These are phyloP conservation scores for Plagiodera versicolora DNA, from an alignment of 2,888 invertebrate genomes.

Conservation along the genomic window DNA sequence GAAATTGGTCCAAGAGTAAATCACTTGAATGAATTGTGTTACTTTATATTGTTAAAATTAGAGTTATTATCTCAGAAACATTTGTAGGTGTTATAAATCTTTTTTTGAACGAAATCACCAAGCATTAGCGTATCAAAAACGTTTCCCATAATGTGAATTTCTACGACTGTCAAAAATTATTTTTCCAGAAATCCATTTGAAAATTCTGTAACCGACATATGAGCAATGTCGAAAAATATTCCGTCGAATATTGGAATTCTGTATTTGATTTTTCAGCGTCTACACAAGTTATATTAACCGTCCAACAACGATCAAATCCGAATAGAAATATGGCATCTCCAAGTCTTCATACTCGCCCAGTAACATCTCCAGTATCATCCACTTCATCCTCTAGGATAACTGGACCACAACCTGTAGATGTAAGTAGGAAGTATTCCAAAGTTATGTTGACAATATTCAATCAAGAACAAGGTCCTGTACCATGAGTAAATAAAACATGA, in stretches of 20 bases:
- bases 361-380: conserved; percentile 50
- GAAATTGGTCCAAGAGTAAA: neutral
- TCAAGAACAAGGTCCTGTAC: no score
- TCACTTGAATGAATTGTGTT: neutral
- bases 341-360: conserved; percentile 55
- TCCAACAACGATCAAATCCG: conserved; percentile 61
- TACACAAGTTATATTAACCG: conserved; percentile 69
- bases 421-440: conserved; percentile 58
- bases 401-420: conserved; percentile 85
- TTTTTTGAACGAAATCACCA: no score
- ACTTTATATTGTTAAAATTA: neutral
- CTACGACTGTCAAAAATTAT: no score
- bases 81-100: no score
- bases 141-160: no score
- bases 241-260: neutral
- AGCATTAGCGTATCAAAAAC: no score
- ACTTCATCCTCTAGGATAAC: conserved; percentile 67
- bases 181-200: no score
- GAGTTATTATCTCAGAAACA: neutral
- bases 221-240: no score
- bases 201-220: no score
- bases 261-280: conserved; percentile 61
- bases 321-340: conserved; percentile 55
- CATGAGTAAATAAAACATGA: no score
- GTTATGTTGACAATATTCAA: no score